phyloP scores from a whole-genome alignment of 2,888 invertebrate species.

The Oligia latruncula region DNA sequence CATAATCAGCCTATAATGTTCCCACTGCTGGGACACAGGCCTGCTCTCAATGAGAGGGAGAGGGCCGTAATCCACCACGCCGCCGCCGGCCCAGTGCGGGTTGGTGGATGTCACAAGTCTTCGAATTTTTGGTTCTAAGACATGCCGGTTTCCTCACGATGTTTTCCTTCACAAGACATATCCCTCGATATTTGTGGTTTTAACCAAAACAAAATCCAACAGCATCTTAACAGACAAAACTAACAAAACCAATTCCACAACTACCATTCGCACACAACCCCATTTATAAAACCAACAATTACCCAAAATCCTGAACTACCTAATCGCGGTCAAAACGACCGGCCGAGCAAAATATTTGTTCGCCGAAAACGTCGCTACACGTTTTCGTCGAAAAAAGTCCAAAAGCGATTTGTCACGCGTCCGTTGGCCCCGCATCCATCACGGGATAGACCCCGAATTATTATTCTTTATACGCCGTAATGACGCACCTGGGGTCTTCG shows the following conservation, averaged over 20 bases:
- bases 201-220: not conserved
- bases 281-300: slow-evolving; percentile 35
- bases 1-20: too few relatives aligned
- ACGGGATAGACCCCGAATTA: slow-evolving; percentile 60
- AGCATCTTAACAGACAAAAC: not conserved
- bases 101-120: too few relatives aligned
- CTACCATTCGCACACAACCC: not conserved
- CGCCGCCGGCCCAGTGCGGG: too few relatives aligned
- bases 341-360: slow-evolving; percentile 45
- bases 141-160: too few relatives aligned
- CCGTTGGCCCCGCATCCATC: slow-evolving; percentile 59
- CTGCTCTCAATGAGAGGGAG: too few relatives aligned
- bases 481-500: slow-evolving; percentile 59
- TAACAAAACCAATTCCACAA: not conserved
- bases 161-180: too few relatives aligned
- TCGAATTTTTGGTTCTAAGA: too few relatives aligned
- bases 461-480: slow-evolving; percentile 63
- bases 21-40: too few relatives aligned
- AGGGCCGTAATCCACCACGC: too few relatives aligned
- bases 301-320: slow-evolving; percentile 28
- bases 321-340: slow-evolving; percentile 48
- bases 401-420: slow-evolving; percentile 62
- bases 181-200: not conserved
- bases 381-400: slow-evolving; percentile 54
- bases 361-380: slow-evolving; percentile 28